Conservation (phyloP, 2,113 vertebrate genomes). For the Brachyhypopomus occidentalis region DNA sequence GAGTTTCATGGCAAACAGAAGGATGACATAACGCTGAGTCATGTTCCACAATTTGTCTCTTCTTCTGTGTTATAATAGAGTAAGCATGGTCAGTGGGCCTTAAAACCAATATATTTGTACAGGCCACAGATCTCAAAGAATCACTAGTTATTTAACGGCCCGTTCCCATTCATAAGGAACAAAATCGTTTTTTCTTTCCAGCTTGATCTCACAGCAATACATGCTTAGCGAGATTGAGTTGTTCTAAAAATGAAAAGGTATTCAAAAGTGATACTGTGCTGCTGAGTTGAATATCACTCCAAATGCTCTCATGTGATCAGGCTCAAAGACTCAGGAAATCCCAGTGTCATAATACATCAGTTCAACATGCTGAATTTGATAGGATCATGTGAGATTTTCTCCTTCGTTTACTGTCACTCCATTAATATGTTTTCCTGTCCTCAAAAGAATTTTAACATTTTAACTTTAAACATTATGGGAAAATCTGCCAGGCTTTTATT, state of each 20-base stretch:
- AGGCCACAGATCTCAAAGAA: not conserved
- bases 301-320: conserved; percentile 23
- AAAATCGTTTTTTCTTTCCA: not conserved
- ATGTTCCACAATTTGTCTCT: not conserved
- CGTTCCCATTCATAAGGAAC: conserved; percentile 10
- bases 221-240: not conserved
- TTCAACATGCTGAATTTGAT: not conserved
- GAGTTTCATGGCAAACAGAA: not conserved
- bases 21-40: not conserved
- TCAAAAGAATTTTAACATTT: not conserved
- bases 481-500: not conserved
- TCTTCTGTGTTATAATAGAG: not conserved
- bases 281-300: conserved; percentile 22
- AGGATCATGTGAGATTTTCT: not conserved
- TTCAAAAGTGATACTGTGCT: conserved; percentile 39
- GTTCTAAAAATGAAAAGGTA: conserved; percentile 8
- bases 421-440: not conserved
- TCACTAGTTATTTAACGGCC: not conserved
- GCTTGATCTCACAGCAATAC: conserved; percentile 19
- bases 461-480: not conserved
- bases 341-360: conserved; percentile 8
- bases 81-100: not conserved
- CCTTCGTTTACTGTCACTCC: not conserved
- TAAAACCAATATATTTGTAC: conserved; percentile 1
- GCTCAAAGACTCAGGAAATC: conserved; percentile 1